phyloP scores from a whole-genome alignment of 2,888 invertebrate species.

The Oligia strigilis region DNA sequence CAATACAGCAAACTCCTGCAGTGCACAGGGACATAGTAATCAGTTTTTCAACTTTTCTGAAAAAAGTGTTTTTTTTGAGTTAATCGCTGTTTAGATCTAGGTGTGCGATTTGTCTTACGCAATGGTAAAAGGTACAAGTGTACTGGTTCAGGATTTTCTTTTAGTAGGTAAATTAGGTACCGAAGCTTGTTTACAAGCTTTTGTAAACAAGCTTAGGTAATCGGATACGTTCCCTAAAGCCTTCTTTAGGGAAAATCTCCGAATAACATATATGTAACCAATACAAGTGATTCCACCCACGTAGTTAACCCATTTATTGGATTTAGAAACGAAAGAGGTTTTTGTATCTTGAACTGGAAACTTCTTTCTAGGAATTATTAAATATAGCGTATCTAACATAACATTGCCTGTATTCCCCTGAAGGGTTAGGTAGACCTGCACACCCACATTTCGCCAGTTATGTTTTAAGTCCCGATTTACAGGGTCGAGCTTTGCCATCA shows the following conservation, averaged over 20 bases:
- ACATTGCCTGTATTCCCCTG: too few relatives aligned
- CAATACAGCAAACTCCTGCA: too few relatives aligned
- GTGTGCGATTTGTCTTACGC: background rate
- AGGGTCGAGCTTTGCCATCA: too few relatives aligned
- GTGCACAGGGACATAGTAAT: too few relatives aligned
- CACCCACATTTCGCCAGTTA: too few relatives aligned
- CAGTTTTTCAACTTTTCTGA: too few relatives aligned
- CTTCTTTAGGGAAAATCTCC: background rate
- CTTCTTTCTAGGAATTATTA: background rate
- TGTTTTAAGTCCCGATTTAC: too few relatives aligned
- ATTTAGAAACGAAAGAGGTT: background rate
- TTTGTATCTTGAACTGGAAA: background rate
- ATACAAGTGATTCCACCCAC: background rate
- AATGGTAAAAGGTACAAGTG: background rate
- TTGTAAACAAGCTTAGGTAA: too few relatives aligned
- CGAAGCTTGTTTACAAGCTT: background rate
- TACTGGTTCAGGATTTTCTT: background rate
- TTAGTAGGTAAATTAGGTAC: background rate
- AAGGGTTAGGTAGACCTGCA: too few relatives aligned
- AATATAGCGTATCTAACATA: background rate
- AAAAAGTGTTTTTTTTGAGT: too few relatives aligned
- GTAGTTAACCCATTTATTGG: background rate
- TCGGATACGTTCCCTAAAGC: too few relatives aligned
- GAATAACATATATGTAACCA: background rate
- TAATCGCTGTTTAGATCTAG: too few relatives aligned